phyloP scores from a whole-genome alignment of 2,888 invertebrate species.

The Mythimna impura region DNA sequence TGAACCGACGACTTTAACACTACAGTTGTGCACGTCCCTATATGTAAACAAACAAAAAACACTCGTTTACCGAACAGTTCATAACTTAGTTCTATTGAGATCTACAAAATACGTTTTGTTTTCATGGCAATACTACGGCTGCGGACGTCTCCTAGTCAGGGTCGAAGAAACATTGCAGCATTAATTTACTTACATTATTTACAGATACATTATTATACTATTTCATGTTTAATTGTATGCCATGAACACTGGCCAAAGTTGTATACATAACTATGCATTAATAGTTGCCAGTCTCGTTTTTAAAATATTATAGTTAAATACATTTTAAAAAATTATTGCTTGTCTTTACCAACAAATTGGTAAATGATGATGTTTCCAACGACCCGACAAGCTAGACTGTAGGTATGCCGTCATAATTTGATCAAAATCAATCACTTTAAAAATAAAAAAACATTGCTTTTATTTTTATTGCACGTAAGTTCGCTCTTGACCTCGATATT shows the following conservation, averaged over 20 bases:
- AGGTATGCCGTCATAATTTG: slow-evolving; percentile 28
- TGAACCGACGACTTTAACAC: slow-evolving; percentile 57
- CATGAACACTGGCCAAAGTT: background rate
- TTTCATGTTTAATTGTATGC: background rate
- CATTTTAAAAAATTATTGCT: background rate
- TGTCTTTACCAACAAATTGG: background rate
- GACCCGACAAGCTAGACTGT: slow-evolving; percentile 15
- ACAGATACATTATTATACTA: slow-evolving; percentile 19
- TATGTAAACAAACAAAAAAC: slow-evolving; percentile 58
- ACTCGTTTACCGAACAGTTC: slow-evolving; percentile 69
- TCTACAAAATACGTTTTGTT: slow-evolving; percentile 79
- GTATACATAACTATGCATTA: slow-evolving; percentile 11
- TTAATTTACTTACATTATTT: slow-evolving; percentile 20
- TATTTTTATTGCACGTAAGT: no score
- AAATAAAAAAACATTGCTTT: slow-evolving; percentile 1
- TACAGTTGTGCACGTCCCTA: slow-evolving; percentile 64
- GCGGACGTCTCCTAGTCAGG: slow-evolving; percentile 26
- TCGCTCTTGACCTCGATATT: background rate
- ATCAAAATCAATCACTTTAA: background rate
- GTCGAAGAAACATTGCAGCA: slow-evolving; percentile 22
- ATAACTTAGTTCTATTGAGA: slow-evolving; percentile 86
- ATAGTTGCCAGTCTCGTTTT: slow-evolving; percentile 9
- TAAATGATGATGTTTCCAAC: slow-evolving; percentile 6
- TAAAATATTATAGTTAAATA: background rate
- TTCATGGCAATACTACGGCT: slow-evolving; percentile 78